Evolutionary conservation across 2,888 invertebrate species (phyloP), one percentile per base, ranked within the genome.

Genomic region (Netelia virgata): DNA sequence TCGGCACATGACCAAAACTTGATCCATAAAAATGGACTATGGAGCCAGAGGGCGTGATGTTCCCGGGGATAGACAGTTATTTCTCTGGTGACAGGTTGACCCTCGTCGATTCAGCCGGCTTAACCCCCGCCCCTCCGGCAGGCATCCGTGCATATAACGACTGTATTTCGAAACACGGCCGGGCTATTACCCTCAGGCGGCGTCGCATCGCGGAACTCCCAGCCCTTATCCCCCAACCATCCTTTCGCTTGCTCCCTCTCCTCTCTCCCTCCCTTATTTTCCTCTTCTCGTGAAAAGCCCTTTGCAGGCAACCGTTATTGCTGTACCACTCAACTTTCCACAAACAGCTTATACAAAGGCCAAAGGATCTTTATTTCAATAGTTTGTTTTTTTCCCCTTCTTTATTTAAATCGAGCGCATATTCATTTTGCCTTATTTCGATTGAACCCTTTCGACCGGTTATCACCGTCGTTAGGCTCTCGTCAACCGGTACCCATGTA

Each of bases 101-200:
- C 75, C 70, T 75, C 14, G 72, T 74, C 43, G 75, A 79, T 79
- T 75, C 70, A 72, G 50, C 57, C 63, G 53, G 57, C 78, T 79
- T 70, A 79, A 70, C 57, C 79, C 41, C 75, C 66, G 2, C 57
- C 47, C 18, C 28, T 28, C 28, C 36, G 36, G 73, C 41, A 18
- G 11, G 10, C 57, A 75, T 83, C 66, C 83, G 74, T 83, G 83
- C 83, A 83, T 83, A 83, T 83, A 83, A 83, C 83, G 83, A 70
- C 79, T 80, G 75, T 83, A 83, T 83, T 83, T 75, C 79, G 79
- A 83, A 83, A 83, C 83, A 80, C 83, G 75, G 70, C 57, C 79
- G 41, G 57, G 72, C 83, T 69, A 83, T 83, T 83, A 83, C 74
- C 83, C 75, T 75, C 83, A 83, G 83, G 83, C 79, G 36, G 79